phyloP scores from a whole-genome alignment of 2,797 vertebrate species.

The Galaxias olidus region DNA sequence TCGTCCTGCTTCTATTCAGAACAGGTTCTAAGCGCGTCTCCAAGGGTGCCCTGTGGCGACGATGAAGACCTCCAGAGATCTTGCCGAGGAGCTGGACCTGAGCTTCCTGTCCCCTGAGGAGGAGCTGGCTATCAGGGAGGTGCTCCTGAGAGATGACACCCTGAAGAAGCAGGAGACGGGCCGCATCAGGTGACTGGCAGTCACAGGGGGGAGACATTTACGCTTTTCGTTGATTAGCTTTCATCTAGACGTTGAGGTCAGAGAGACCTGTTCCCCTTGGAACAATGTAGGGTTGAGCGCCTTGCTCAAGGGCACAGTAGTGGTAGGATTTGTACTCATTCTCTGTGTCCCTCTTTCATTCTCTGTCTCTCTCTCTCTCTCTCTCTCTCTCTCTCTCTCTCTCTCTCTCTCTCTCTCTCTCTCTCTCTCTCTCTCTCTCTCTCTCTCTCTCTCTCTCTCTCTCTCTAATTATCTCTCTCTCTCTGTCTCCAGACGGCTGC shows the following conservation, averaged over 20 bases:
- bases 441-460: constrained; percentile 5
- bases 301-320: no score
- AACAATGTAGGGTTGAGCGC: no score
- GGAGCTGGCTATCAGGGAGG: constrained; percentile 47
- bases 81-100: constrained; percentile 43
- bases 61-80: constrained; percentile 37
- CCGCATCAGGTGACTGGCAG: constrained; percentile 45
- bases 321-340: no score
- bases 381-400: no score
- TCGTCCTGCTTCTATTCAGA: no score
- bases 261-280: no score
- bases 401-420: background rate
- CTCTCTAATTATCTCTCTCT: background rate
- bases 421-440: background rate
- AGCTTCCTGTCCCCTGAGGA: constrained; percentile 55
- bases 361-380: no score
- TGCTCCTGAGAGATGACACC: constrained; percentile 53
- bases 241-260: no score
- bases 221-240: no score
- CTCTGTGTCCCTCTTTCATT: no score
- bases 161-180: constrained; percentile 47
- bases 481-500: constrained; percentile 37
- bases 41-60: background rate
- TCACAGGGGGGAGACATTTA: no score
- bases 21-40: no score